phyloP scores from a whole-genome alignment of 2,113 vertebrate species.

The Nothocercus julius region DNA sequence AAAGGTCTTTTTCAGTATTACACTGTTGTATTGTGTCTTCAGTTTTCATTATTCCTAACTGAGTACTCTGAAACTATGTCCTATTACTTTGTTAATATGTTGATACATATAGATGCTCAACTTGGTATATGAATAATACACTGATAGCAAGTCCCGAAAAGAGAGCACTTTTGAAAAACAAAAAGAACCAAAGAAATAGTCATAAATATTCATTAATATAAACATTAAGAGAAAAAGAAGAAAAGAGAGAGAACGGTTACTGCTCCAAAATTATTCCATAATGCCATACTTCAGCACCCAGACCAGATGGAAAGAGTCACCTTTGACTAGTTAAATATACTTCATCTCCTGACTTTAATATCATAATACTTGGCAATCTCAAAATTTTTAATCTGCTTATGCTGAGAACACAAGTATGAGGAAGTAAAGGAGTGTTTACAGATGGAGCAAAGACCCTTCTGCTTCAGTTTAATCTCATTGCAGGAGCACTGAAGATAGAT shows the following conservation, averaged over 20 bases:
- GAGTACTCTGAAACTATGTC: neutral
- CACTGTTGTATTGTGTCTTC: neutral
- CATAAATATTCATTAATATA: neutral
- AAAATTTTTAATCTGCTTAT: neutral
- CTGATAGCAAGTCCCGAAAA: neutral
- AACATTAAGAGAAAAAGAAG: neutral
- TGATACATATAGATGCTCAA: neutral
- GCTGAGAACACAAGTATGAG: neutral
- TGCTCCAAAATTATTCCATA: neutral
- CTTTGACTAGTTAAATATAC: neutral
- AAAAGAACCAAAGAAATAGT: rapidly evolving
- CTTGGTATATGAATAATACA: neutral
- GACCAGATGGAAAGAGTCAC: neutral
- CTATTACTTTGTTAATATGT: neutral
- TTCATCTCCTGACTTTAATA: neutral
- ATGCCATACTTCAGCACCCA: neutral
- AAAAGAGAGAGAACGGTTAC: rapidly evolving
- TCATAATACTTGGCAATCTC: neutral
- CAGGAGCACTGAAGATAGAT: neutral
- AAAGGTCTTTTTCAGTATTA: neutral
- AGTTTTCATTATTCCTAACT: neutral
- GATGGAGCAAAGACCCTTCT: neutral
- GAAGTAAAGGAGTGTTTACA: neutral
- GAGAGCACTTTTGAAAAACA: neutral
- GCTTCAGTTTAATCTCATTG: neutral